phyloP scores from a whole-genome alignment of 1,140 invertebrate species.

The Drosophila biarmipes region DNA sequence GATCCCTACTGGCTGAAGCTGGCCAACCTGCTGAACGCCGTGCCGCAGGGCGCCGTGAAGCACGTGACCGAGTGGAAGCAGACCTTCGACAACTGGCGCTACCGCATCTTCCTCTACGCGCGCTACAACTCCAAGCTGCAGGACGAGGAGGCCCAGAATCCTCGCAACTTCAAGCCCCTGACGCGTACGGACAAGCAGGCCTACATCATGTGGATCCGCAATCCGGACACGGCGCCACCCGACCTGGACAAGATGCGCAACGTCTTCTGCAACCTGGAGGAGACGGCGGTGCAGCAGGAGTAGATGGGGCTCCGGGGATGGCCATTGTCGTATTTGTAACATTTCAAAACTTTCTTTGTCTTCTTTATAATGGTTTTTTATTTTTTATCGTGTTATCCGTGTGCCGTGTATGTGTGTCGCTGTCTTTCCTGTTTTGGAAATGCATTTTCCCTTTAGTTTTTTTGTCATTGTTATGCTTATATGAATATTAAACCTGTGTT shows the following conservation, averaged over 20 bases:
- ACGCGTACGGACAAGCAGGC: conserved; percentile 82
- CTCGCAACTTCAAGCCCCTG: conserved; percentile 77
- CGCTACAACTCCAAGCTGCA: conserved; percentile 80
- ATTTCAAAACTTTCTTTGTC: conserved; percentile 16
- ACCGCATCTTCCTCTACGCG: conserved; percentile 79
- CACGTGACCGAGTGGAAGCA: conserved; percentile 82
- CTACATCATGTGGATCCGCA: conserved; percentile 80
- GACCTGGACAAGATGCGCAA: conserved; percentile 82
- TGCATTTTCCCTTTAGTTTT: conserved; percentile 56
- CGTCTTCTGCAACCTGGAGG: conserved; percentile 79
- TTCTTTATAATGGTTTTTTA: conserved; percentile 24
- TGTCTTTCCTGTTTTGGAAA: conserved; percentile 53
- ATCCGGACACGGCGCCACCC: conserved; percentile 79
- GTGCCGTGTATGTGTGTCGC: conserved; percentile 54
- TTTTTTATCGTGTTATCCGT: conserved; percentile 57
- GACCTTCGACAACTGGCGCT: conserved; percentile 82
- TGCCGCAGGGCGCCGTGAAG: conserved; percentile 79
- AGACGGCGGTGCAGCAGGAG: conserved; percentile 70
- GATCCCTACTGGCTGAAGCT: conserved; percentile 79
- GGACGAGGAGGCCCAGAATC: conserved; percentile 77
- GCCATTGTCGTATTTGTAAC: conserved; percentile 64
- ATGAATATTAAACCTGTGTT: conserved; percentile 51
- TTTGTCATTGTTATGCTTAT: conserved; percentile 67
- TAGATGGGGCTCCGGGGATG: conserved; percentile 35
- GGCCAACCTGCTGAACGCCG: conserved; percentile 73